phyloP scores from a whole-genome alignment of 1,140 invertebrate species.

The Anastrepha obliqua region DNA sequence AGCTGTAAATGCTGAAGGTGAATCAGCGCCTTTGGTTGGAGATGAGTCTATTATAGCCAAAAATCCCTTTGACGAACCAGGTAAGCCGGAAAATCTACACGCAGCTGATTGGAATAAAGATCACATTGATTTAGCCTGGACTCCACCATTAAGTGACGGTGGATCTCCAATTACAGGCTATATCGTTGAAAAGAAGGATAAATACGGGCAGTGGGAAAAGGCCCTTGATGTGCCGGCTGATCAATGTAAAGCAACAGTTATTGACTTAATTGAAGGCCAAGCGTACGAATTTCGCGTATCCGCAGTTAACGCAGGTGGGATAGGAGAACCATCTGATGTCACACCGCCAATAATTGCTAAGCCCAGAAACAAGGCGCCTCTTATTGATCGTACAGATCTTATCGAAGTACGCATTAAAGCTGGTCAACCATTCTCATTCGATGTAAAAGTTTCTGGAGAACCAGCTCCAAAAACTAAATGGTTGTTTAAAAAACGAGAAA shows the following conservation, averaged over 20 bases:
- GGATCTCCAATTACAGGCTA: conserved; percentile 92
- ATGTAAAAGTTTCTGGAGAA: conserved; percentile 89
- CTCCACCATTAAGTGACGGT: conserved; percentile 86
- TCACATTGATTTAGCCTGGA: conserved; percentile 93
- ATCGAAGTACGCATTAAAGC: conserved; percentile 93
- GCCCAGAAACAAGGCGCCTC: conserved; percentile 94
- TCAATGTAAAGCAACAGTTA: conserved; percentile 88
- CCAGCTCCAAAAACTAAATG: conserved; percentile 94
- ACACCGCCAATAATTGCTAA: conserved; percentile 96
- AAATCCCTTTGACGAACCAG: conserved; percentile 97
- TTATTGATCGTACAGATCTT: conserved; percentile 90
- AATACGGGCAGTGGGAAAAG: conserved; percentile 94
- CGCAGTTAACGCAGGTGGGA: conserved; percentile 95
- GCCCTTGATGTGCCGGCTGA: conserved; percentile 81
- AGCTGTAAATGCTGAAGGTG: conserved; percentile 96
- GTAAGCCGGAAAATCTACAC: conserved; percentile 91
- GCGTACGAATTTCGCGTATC: conserved; percentile 93
- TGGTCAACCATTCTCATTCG: conserved; percentile 82
- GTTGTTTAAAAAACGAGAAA: conserved; percentile 84
- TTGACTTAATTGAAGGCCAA: conserved; percentile 92
- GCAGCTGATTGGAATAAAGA: conserved; percentile 98
- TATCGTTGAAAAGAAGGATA: conserved; percentile 94
- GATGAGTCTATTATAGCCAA: conserved; percentile 93
- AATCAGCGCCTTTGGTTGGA: conserved; percentile 94
- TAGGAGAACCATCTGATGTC: conserved; percentile 92